Percentiles rank a stretch among this genome's conserved stretches.
phyloP scores from a whole-genome alignment of 2,888 invertebrate species.

The Sabatieria punctata region DNA sequence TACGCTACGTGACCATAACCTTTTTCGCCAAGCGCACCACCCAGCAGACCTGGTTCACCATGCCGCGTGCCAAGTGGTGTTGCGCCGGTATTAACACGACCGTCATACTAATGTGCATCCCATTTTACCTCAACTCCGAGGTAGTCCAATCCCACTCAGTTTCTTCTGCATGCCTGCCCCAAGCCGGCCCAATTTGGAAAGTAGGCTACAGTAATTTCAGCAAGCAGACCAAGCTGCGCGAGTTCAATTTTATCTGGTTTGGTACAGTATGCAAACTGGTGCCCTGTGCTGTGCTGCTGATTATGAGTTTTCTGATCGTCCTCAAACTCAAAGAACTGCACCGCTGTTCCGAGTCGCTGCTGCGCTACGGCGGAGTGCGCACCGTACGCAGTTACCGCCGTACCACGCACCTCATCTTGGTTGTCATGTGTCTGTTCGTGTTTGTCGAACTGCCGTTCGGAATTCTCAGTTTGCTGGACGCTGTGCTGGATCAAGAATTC shows the following conservation, averaged over 20 bases:
- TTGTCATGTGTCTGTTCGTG: conserved; percentile 24
- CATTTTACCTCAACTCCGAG: conserved; percentile 1
- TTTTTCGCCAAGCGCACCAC: background rate
- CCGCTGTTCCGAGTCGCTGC: background rate
- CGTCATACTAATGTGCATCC: background rate
- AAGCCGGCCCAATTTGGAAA: too few relatives aligned
- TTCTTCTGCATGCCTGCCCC: too few relatives aligned
- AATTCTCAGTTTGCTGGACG: conserved; percentile 11
- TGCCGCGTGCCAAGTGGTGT: background rate
- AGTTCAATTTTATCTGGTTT: background rate
- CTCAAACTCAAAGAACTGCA: background rate
- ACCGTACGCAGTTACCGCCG: background rate
- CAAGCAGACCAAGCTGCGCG: background rate
- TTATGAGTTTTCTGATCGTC: background rate
- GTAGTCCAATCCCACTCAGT: background rate
- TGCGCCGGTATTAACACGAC: background rate
- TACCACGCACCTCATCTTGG: conserved; percentile 12
- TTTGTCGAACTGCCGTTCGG: conserved; percentile 24
- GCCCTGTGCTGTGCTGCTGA: background rate
- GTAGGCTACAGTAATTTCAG: background rate
- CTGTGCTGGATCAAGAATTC: background rate
- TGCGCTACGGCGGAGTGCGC: background rate
- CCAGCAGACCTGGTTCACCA: background rate
- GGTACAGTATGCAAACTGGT: conserved; percentile 1
- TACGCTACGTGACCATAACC: background rate